Base-by-base conservation (phyloP, 2,797 vertebrate genomes). In the Fistularia commersonii region DNA sequence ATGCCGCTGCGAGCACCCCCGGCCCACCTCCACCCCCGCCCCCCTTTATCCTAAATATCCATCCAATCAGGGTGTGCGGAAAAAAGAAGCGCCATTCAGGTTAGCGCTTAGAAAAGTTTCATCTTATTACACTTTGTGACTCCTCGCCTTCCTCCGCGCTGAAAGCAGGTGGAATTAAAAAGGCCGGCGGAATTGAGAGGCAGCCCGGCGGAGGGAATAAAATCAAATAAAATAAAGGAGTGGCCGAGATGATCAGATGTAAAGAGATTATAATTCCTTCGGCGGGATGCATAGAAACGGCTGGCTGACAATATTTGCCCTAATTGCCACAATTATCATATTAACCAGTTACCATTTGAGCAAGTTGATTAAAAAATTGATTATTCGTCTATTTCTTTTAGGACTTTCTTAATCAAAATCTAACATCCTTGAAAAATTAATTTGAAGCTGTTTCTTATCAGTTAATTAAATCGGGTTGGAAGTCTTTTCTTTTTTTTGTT, bases 351-450 rank as follows among this genome's bases (percentile, higher is more conserved):
- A 89, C 88, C 88, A 91, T 92, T 91, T 89, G 88, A 89, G 87
- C 82, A 89, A 90, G 90, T 91, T 91, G 91, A 92, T 92, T 90
- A 91, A 91, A 92, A 92, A 92, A 91, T 83, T 90, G 91, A 92
- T 91, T 92, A 92, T 90, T 91, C 91, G 79, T 91, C 91, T 87
- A 89, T 92, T 92, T 91, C 91, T 91, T 92, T 92, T 91, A 90
- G 88, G 91, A 91, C 74, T 96, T 92, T 93, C 96, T 95, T 97
- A 97, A 98, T 98, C 96, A 98, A 94, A 97, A 96, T 96, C 96
- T 95, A 95, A 96, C 95, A 97, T 98, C 94, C 96, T 98, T 95
- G 93, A 97, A 97, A 98, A 99, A 98, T 98, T 99, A 99, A 99
- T 99, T 98, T 96, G 96, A 98, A 97, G 94, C 93, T 88, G 91